Evolutionary conservation across 2,888 invertebrate species (phyloP).

Genomic region (Osedax fenrisi): DNA sequence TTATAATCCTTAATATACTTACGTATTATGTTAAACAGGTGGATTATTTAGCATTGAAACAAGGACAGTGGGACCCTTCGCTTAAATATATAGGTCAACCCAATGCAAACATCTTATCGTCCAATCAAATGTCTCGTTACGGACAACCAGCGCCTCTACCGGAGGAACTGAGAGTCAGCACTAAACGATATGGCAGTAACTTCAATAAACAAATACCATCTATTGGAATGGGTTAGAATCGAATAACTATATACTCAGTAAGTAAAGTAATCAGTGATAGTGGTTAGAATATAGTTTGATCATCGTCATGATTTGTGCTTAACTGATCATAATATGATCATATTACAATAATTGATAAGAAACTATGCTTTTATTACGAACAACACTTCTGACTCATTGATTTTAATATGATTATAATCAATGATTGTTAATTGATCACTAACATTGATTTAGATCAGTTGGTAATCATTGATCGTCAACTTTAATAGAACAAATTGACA

Average conservation of each 20-base stretch:
- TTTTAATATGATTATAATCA: too few species aligned
- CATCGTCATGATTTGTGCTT: neutral
- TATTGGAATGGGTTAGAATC: slow-evolving; percentile 6
- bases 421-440: too few species aligned
- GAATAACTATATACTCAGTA: too few species aligned
- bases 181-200: slow-evolving; percentile 12
- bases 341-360: neutral
- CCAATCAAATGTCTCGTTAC: neutral
- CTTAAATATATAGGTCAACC: too few species aligned
- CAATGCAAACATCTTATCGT: too few species aligned
- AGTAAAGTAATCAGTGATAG: too few species aligned
- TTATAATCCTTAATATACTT: too few species aligned
- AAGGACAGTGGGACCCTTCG: neutral
- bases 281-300: too few species aligned
- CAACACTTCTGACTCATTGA: neutral
- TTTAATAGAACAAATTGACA: too few species aligned
- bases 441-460: too few species aligned
- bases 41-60: neutral
- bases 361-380: neutral
- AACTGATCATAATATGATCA: neutral
- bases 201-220: slow-evolving; percentile 1
- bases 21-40: neutral
- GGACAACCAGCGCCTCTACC: neutral
- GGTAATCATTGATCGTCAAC: too few species aligned
- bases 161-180: neutral